These are phyloP conservation scores for Paratrypauchen microcephalus DNA, from an alignment of 2,797 vertebrate species.

Conservation along the genomic window DNA sequence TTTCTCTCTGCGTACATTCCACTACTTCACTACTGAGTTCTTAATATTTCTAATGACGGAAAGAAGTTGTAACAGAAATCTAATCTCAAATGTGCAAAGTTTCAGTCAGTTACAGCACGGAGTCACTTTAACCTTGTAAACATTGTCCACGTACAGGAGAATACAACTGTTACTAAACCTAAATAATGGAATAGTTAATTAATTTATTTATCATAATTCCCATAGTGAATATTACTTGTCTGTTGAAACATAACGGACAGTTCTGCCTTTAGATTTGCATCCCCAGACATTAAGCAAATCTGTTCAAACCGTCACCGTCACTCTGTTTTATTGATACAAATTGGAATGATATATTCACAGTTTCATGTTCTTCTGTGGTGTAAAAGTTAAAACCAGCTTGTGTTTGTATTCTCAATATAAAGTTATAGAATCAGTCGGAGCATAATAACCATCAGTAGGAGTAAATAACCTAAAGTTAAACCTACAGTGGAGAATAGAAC, in stretches of 20 bases:
- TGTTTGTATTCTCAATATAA: not conserved
- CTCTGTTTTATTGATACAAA: too few species aligned
- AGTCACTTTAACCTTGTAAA: not conserved
- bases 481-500: not conserved
- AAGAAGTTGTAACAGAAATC: conserved; percentile 20
- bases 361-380: too few species aligned
- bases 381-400: not conserved
- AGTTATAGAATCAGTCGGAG: not conserved
- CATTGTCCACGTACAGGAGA: not conserved
- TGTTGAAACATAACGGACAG: too few species aligned
- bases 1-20: conserved; percentile 9
- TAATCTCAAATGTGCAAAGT: not conserved
- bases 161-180: not conserved
- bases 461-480: not conserved
- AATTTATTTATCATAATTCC: too few species aligned
- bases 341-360: too few species aligned
- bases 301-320: too few species aligned
- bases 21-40: conserved; percentile 10
- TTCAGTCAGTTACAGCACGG: not conserved
- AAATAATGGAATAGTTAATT: too few species aligned
- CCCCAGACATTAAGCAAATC: too few species aligned
- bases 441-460: not conserved
- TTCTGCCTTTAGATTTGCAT: too few species aligned
- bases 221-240: too few species aligned
- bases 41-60: conserved; percentile 16